These are phyloP conservation scores for Paradisaea rubra DNA, from an alignment of 2,113 vertebrate genomes.

Conservation along the genomic window DNA sequence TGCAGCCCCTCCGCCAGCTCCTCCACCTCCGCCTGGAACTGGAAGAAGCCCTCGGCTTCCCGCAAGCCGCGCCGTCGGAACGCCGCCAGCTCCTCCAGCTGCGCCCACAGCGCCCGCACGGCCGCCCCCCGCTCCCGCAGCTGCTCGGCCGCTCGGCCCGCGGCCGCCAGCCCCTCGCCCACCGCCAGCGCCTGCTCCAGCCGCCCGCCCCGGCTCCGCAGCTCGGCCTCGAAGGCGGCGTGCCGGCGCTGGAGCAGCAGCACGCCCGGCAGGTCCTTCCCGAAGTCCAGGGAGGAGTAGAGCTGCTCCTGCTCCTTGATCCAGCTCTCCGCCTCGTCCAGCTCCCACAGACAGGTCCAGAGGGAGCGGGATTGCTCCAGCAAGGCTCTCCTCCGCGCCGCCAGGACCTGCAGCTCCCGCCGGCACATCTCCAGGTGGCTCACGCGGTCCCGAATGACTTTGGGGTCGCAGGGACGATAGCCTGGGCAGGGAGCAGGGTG, in stretches of 20 bases:
- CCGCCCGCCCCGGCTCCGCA: conserved; percentile 75
- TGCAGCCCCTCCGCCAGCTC: conserved; percentile 85
- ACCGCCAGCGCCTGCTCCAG: conserved; percentile 76
- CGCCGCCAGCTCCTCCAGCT: conserved; percentile 86
- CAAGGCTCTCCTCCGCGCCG: conserved; percentile 75
- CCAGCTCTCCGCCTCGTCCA: conserved; percentile 90
- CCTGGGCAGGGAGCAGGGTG: conserved; percentile 48
- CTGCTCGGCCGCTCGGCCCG: conserved; percentile 61
- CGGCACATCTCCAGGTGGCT: conserved; percentile 87
- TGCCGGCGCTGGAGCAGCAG: conserved; percentile 89
- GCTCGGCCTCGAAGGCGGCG: conserved; percentile 88
- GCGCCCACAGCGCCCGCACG: conserved; percentile 81
- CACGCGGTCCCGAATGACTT: conserved; percentile 88
- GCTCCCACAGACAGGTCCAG: conserved; percentile 94
- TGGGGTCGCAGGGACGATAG: conserved; percentile 93
- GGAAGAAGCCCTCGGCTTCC: conserved; percentile 88
- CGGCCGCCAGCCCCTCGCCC: conserved; percentile 75
- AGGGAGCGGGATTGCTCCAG: conserved; percentile 87
- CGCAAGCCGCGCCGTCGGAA: conserved; percentile 85
- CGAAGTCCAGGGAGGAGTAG: conserved; percentile 89
- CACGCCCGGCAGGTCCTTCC: conserved; percentile 91
- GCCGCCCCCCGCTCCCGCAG: conserved; percentile 74
- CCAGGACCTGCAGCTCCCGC: conserved; percentile 80
- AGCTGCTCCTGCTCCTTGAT: conserved; percentile 95
- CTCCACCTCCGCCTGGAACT: conserved; percentile 90